Evolutionary conservation across 2,113 vertebrate species (phyloP), one percentile per base, ranked within the genome.

Genomic region (Microcebus jonahi): DNA sequence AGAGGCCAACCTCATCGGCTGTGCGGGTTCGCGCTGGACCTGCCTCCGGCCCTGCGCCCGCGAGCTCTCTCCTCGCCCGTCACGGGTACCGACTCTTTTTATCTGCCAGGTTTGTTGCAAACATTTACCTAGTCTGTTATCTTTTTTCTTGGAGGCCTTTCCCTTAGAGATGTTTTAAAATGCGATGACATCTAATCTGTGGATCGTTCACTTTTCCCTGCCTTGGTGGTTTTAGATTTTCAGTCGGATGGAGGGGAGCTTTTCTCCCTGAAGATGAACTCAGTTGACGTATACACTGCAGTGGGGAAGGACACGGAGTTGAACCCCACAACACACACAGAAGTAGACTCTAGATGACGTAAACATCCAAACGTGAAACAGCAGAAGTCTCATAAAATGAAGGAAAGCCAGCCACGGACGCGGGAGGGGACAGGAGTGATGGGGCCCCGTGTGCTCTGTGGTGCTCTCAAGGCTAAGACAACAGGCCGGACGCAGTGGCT

Each of bases 51-150:
- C 81, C 59, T 18, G 34, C 17, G 18, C n/a, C 67, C n/a, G 18
- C 4, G 8, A 11, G 8, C n/a, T 70, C n/a, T 20, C 18, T 8
- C 17, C 25, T 17, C 15, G 3, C 67, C 67, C 18, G 2, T 36
- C 34, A 20, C 8, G 20, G 67, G 70, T 2, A 1, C 2, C 0
- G 14, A 7, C 10, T 53, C 48, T 20, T 34, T 34, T 12, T 11
- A 31, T 21, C 63, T 23, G 53, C 39, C 84, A 39, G 3, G 27
- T 21, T 17, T 6, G 53, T 20, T 8, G 11, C 23, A 21, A 36
- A 23, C 12, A 8, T 6, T 67, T 59, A 15, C 63, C n/a, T 50
- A 20, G 50, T 39, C 61, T 10, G 10, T 5, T 23, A 9, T 20
- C 15, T 75, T 57, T 65, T 10, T 5, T 39, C 48, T 39, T 20